Base-by-base conservation (phyloP, 1,140 invertebrate species). In the Teleogryllus occipitalis region DNA sequence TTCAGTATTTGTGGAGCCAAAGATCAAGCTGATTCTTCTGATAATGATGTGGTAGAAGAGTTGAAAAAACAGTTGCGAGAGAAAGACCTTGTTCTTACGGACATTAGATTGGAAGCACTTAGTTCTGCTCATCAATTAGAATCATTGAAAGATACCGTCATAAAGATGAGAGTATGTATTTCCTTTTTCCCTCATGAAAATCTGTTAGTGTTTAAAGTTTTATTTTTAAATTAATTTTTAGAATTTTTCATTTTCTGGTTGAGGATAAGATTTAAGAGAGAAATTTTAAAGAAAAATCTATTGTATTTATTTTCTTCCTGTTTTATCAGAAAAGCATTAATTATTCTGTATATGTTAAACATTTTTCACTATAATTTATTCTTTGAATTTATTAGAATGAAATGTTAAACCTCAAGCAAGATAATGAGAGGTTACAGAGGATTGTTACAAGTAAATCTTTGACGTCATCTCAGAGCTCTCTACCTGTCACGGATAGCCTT, bases 111-210 rank as follows among this genome's bases (percentile, higher is more conserved):
- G 47, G 98, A 99, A 86, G 97, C 98, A 6, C 87, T 99, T 14
- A 97, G 96, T 82, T 98, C 96, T 0, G 97, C 97, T 7, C 97
- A 98, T 88, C 97, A 99, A 86, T 88, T 99, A 65, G 97, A 99
- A 86, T 97, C 96, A 81, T 88, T 99, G 1, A 96, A 97, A 85
- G 97, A 99, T 84, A 97, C 95, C 72, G 95, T 99, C 83, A 96
- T 94, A 83, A 97, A 97, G 87, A 97, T 99, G 96, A 93, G 95
- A 87, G 94, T 96, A 87, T 87, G 88, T 87, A 77, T 49, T 18
- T 27, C 5, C 1, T 39, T 39, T 39, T 39, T 2, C 27, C 5
- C 27, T 39, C 27, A 39, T 39, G 27, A 39, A 39, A 39, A 39
- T 39, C 1, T 39, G 1, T 2, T 39, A 39, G 27, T 39, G 5